phyloP scores from a whole-genome alignment of 1,140 invertebrate species.

The Dreissena rostriformis region DNA sequence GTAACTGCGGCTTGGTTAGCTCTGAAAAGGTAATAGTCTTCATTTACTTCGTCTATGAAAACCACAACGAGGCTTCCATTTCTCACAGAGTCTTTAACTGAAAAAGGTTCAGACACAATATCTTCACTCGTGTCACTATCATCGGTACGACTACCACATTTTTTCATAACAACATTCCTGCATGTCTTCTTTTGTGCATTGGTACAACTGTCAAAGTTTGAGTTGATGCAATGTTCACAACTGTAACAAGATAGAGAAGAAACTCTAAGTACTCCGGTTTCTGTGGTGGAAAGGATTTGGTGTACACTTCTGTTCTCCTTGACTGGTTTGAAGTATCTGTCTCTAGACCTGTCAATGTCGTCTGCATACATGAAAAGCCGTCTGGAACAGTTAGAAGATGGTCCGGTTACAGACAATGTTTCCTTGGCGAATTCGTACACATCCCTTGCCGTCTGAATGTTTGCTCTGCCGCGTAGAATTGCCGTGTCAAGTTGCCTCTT shows the following conservation, averaged over 20 bases:
- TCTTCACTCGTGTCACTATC: background rate
- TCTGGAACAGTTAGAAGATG: background rate
- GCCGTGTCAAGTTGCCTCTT: background rate
- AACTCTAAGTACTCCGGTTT: background rate
- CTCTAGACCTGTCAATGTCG: background rate
- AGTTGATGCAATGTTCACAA: background rate
- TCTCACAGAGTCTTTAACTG: too few relatives aligned
- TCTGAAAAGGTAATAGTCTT: too few relatives aligned
- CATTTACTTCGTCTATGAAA: too few relatives aligned
- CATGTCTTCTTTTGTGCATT: background rate
- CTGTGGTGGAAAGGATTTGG: background rate
- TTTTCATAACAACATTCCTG: background rate
- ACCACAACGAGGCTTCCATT: too few relatives aligned
- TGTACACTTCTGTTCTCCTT: background rate
- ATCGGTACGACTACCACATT: too few relatives aligned
- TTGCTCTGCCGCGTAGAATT: background rate
- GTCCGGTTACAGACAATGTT: background rate
- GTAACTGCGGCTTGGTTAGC: too few relatives aligned
- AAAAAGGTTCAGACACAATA: too few relatives aligned
- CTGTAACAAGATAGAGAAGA: background rate
- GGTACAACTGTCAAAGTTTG: background rate
- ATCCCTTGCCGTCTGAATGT: background rate
- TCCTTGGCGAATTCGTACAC: background rate
- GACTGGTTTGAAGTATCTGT: background rate
- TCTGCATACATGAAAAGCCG: background rate